These are phyloP conservation scores for Mellivora capensis DNA, from an alignment of 2,113 vertebrate genomes.

Conservation along the genomic window DNA sequence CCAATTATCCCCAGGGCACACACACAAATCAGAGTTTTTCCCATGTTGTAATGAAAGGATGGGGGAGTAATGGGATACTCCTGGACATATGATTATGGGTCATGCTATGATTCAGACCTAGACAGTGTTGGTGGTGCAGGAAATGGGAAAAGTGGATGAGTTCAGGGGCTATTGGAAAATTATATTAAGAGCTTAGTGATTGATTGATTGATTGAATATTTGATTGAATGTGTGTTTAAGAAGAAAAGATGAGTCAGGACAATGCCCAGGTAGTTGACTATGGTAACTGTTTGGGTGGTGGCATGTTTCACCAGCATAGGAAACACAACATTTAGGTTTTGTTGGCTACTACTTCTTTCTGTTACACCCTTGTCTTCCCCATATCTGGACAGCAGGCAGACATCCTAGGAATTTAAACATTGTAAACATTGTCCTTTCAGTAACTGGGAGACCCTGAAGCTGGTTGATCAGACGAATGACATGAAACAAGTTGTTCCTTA, in stretches of 20 bases:
- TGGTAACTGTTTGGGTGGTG: neutral
- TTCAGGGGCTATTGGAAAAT: neutral
- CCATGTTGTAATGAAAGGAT: neutral
- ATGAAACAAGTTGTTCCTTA: neutral
- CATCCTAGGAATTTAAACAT: neutral
- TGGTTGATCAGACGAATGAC: neutral
- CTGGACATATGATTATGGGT: neutral
- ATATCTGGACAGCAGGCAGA: neutral
- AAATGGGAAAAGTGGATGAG: neutral
- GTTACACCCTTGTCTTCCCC: neutral
- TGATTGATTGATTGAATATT: neutral
- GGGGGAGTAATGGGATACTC: neutral
- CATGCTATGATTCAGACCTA: neutral
- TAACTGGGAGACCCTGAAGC: neutral
- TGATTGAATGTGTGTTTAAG: neutral
- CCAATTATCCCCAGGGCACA: rapidly evolving
- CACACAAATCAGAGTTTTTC: neutral
- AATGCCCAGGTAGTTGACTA: neutral
- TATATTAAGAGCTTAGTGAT: neutral
- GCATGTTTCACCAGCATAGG: neutral
- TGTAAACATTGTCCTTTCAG: conserved; percentile 1
- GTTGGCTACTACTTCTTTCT: neutral
- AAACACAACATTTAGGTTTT: neutral
- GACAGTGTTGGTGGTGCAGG: neutral
- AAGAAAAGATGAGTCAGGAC: neutral